Evolutionary conservation across 2,113 vertebrate genomes (phyloP).

Genomic region (Dicrurus megarhynchus): DNA sequence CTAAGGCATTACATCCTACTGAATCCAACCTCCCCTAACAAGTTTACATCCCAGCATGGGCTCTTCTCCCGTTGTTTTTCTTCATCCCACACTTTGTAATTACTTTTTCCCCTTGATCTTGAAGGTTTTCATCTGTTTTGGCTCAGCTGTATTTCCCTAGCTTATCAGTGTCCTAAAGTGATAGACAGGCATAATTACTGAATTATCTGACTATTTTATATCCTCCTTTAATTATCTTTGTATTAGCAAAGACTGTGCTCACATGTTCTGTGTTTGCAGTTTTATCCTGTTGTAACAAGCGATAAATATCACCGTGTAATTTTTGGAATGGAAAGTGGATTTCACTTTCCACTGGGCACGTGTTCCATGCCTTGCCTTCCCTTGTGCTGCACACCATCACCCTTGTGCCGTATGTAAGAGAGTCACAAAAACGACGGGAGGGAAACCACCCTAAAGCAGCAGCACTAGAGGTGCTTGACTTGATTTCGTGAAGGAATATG

Average conservation of each 20-base stretch:
- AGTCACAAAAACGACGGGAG: rapidly evolving
- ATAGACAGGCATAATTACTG: background rate
- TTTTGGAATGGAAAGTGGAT: background rate
- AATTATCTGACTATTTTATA: background rate
- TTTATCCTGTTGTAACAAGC: background rate
- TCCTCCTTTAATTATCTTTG: background rate
- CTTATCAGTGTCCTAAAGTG: background rate
- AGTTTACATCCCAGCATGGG: background rate
- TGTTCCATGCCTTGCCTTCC: background rate
- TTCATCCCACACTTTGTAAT: background rate
- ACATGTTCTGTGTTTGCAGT: background rate
- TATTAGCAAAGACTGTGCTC: background rate
- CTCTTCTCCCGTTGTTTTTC: background rate
- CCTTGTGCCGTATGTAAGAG: rapidly evolving
- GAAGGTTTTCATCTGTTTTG: background rate
- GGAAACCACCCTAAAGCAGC: background rate
- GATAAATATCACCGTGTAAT: background rate
- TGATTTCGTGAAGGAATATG: background rate
- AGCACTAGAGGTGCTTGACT: background rate
- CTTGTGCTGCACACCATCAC: background rate
- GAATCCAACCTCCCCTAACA: background rate
- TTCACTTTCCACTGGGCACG: background rate
- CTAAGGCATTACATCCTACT: background rate
- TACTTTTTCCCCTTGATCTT: background rate
- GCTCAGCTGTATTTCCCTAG: background rate